Evolutionary conservation across 1,140 invertebrate species (phyloP), one percentile per base, ranked within the genome.

Genomic region (Liolophura sinensis): DNA sequence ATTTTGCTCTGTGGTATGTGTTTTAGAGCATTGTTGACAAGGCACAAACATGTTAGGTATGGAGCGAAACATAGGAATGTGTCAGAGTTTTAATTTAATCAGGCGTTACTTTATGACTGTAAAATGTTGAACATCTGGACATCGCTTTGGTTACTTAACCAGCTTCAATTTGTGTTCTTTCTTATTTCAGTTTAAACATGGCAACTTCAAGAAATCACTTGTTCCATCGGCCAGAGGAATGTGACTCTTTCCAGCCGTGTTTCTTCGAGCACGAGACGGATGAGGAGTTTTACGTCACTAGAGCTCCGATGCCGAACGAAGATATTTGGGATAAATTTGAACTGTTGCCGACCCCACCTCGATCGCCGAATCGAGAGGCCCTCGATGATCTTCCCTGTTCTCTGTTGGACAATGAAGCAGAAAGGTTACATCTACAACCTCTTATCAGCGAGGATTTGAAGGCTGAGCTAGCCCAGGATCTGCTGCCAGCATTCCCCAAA

Each of bases 301-400:
- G 70, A 60, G 65, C 68, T 25, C 61, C 71, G 31, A 57, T 72
- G 58, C 67, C 71, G 40, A 75, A 72, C 68, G 75, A 86, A 60
- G 86, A 87, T 75, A 85, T 87, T 52, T 87, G 86, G 87, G 86
- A 87, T 64, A 87, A 87, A 69, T 87, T 87, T 69, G 86, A 86
- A 22, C 67, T 87, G 31, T 75, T 85, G 64, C 75, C 76, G 46
- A 82, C 85, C 18, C 78, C 78, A 16, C 79, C 77, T 46, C 63
- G 73, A 46, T 80, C 79, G 24, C 79, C 78, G 5, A 75, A 75
- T 49, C 72, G 77, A 60, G 78, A 84, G 15, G 62, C 71, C 18
- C 59, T 27, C 18, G 59, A 60, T 9, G 55, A 57, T 24, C 7
- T 31, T n/a, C 24, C 24, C 22, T 16, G 60, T 24, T 60, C 57